A percentile compares a stretch with the other conserved stretches of the same genome.
Evolutionary conservation across 2,113 vertebrate species (phyloP).

Genomic region (Petroica traversi): DNA sequence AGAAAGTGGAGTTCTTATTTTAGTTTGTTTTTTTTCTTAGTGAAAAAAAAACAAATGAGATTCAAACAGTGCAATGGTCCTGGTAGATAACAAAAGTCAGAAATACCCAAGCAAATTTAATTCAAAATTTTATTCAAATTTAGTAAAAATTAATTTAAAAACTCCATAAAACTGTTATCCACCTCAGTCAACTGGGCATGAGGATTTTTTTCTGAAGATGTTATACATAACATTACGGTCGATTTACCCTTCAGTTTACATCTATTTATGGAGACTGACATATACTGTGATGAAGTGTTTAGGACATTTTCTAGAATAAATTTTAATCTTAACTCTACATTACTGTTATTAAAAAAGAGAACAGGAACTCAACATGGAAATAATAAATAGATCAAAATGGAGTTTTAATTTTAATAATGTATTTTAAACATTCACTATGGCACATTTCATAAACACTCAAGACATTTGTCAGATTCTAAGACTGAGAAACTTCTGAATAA

Average conservation of each 20-base stretch:
- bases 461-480: neutral
- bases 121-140: neutral
- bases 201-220: neutral
- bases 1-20: neutral
- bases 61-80: neutral
- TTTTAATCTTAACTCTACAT: neutral
- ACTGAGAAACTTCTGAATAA: neutral
- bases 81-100: neutral
- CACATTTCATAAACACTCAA: neutral
- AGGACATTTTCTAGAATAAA: neutral
- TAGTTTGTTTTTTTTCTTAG: rapidly evolving
- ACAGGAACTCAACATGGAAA: neutral
- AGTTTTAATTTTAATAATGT: neutral
- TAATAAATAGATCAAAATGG: neutral
- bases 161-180: rapidly evolving
- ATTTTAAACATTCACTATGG: neutral
- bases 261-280: neutral
- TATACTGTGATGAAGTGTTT: neutral
- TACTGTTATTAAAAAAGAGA: neutral
- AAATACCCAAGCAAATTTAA: slow-evolving; percentile 16
- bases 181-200: neutral
- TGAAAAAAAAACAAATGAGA: neutral
- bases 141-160: neutral
- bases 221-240: neutral
- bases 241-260: neutral